phyloP scores from a whole-genome alignment of 2,888 invertebrate species.

The Nematopogon swammerdamellus region DNA sequence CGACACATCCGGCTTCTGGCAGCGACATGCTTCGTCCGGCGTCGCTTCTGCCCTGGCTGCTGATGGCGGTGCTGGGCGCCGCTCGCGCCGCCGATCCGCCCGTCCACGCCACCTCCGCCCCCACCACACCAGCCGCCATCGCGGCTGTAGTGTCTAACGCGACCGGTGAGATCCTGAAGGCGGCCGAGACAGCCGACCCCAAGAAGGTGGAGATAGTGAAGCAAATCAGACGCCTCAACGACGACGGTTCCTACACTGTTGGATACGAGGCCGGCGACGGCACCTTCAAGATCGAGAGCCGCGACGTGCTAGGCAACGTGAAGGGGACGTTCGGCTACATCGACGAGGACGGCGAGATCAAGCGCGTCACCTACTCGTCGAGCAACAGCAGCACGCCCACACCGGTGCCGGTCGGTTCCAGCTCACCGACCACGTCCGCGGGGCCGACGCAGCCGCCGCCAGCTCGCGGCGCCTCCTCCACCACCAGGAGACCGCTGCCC shows the following conservation, averaged over 20 bases:
- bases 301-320: conserved; percentile 75
- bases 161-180: conserved; percentile 54
- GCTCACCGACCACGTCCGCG: conserved; percentile 29
- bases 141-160: conserved; percentile 24
- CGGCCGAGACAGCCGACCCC: conserved; percentile 64
- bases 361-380: conserved; percentile 71
- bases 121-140: conserved; percentile 23
- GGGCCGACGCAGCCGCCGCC: conserved; percentile 45
- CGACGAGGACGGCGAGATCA: conserved; percentile 73
- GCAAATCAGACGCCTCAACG: conserved; percentile 75
- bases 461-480: conserved; percentile 47
- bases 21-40: not conserved
- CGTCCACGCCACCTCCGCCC: conserved; percentile 6
- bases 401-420: conserved; percentile 29
- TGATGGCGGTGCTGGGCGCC: conserved; percentile 1
- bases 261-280: conserved; percentile 85
- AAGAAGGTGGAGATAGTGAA: conserved; percentile 75
- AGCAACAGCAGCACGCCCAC: conserved; percentile 46
- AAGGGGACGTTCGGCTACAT: conserved; percentile 83
- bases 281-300: conserved; percentile 80
- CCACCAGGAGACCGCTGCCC: conserved; percentile 51
- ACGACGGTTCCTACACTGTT: conserved; percentile 81
- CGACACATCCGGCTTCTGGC: not conserved
- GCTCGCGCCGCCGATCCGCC: conserved; percentile 4
- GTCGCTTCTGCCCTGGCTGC: conserved; percentile 3